Conservation (phyloP, 1,140 invertebrate species). For the Tyrophagus putrescentiae region DNA sequence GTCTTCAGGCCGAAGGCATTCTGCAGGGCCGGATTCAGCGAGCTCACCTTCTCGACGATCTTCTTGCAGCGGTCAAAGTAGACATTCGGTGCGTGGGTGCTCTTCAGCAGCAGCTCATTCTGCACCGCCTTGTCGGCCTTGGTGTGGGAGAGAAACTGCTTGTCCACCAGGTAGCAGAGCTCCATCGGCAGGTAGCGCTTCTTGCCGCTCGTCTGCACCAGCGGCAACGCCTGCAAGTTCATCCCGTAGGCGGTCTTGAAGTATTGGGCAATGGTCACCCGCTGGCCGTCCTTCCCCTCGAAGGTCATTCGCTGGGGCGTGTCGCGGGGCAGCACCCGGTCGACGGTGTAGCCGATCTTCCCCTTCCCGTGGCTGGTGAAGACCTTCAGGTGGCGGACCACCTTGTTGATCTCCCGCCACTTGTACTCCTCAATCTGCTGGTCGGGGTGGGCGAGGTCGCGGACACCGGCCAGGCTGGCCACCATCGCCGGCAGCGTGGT, state of each 20-base stretch:
- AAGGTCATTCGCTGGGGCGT: neutral
- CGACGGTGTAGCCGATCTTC: neutral
- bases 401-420: neutral
- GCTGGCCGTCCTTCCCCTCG: neutral
- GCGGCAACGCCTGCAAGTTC: neutral
- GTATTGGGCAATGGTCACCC: neutral
- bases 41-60: neutral
- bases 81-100: neutral
- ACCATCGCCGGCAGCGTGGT: neutral
- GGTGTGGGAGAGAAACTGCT: neutral
- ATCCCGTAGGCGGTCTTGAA: neutral
- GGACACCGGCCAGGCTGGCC: neutral
- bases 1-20: neutral
- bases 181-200: slow-evolving; percentile 16
- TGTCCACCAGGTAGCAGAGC: slow-evolving; percentile 5
- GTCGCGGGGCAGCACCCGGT: neutral
- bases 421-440: neutral
- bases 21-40: neutral
- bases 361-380: slow-evolving; percentile 1
- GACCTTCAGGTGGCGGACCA: neutral
- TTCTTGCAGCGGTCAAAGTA: neutral
- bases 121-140: neutral
- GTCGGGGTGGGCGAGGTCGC: neutral
- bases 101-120: neutral
- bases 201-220: neutral